Evolutionary conservation across 1,140 invertebrate species (phyloP), one percentile per base, ranked within the genome.

Genomic region (Meloidogyne floridensis): DNA sequence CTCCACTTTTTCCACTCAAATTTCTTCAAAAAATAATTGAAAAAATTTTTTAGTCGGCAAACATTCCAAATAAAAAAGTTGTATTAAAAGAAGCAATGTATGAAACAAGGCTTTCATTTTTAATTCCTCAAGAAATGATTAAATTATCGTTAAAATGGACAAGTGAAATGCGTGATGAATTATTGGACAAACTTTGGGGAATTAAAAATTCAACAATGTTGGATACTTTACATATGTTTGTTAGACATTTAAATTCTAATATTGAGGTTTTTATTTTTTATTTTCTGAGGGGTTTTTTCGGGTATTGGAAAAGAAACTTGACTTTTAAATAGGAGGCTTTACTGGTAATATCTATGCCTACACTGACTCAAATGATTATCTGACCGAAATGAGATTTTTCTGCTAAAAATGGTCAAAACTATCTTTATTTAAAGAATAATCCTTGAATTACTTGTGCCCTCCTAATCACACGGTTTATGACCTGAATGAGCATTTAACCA

Each of bases 191-290:
- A 75, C 56, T 85, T 20, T 85, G 81, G 77, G 72, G 75, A 54
- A 72, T 79, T 13, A 75, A 77, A 51, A 81, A 85, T 75, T 20
- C 69, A 54, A 72, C 76, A 47, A 79, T 84, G 54, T 15, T 82
- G 65, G 83, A 53, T 53, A 54, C 71, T 74, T 56, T 76, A 5
- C 53, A 77, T 70, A 86, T 53, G 47, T 81, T 74, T 20, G 71
- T 86, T 18, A 84, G 87, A 20, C 87, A 88, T 65, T 77, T 87
- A 59, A 88, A 88, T 71, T 86, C 86, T 0, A 85, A 88, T 47
- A 84, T 86, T 81, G 86, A 86, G 53, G 79, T 72, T 7, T 18
- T 32, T 15, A 20, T 11, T 20, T 51, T 51, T n/a, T 18, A 8
- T 11, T 5, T 2, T 11, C 20, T 32, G 32, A 32, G 32, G 32